Conservation (phyloP, 2,113 vertebrate genomes). For the Notarius quadriscutis region DNA sequence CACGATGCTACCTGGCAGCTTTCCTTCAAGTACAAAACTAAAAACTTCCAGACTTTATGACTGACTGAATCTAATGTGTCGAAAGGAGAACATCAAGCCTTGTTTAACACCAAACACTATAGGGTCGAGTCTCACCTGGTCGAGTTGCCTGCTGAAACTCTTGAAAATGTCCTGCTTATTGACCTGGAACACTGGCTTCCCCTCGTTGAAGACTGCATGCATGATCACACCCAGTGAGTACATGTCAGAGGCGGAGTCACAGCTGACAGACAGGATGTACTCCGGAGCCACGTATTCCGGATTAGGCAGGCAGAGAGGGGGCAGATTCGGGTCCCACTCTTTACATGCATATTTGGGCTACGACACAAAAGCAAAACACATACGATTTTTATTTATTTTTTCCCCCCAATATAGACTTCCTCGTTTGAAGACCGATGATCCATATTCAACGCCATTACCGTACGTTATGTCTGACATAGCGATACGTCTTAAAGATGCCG, state of each 20-base stretch:
- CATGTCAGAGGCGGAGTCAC: conserved; percentile 96
- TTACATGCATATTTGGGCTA: conserved; percentile 92
- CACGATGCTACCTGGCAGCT: neutral
- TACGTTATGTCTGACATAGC: neutral
- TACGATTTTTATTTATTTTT: no score
- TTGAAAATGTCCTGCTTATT: conserved; percentile 99
- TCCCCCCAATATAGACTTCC: no score
- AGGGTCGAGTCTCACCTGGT: conserved; percentile 80
- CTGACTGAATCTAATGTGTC: neutral
- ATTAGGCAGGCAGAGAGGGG: conserved; percentile 93
- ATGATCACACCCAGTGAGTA: conserved; percentile 92
- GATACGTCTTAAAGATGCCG: neutral
- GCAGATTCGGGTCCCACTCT: conserved; percentile 98
- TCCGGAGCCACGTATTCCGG: conserved; percentile 96
- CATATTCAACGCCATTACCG: neutral
- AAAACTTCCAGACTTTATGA: neutral
- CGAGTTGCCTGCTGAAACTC: conserved; percentile 96
- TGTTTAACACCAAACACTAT: neutral
- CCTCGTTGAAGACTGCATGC: conserved; percentile 96
- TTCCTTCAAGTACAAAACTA: neutral
- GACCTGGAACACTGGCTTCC: conserved; percentile 93
- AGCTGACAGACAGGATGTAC: conserved; percentile 98
- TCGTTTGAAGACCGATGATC: neutral
- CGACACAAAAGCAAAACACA: neutral
- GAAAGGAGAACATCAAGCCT: neutral